Evolutionary conservation across 2,113 vertebrate species (phyloP).

Genomic region (Gymnogyps californianus): DNA sequence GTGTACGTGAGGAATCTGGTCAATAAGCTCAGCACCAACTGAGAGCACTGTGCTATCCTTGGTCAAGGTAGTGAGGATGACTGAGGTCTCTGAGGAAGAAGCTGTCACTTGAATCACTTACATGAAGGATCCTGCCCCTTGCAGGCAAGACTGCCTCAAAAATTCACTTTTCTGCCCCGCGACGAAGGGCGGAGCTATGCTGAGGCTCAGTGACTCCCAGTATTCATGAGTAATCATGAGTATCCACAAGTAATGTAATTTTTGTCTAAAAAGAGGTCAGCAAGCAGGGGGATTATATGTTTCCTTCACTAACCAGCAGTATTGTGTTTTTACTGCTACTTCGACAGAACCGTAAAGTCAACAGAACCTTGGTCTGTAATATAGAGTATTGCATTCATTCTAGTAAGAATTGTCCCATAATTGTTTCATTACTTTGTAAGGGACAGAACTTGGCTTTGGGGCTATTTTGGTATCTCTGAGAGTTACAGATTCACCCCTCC

Average conservation of each 20-base stretch:
- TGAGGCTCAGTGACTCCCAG: neutral
- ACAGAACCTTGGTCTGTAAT: neutral
- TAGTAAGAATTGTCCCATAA: neutral
- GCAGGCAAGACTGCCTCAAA: neutral
- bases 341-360: neutral
- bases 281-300: neutral
- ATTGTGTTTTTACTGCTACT: neutral
- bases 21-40: neutral
- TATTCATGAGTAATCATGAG: neutral
- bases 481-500: neutral
- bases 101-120: neutral
- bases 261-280: neutral
- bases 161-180: neutral
- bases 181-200: accelerated
- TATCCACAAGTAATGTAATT: neutral
- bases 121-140: neutral
- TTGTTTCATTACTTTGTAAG: neutral
- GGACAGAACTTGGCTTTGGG: neutral
- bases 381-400: neutral
- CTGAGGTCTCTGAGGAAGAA: neutral
- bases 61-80: neutral
- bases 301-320: neutral
- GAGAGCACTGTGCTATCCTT: neutral
- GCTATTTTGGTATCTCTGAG: neutral
- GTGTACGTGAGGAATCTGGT: neutral